Evolutionary conservation across 2,888 invertebrate genomes (phyloP), one percentile per base, ranked within the genome.

Genomic region (Pegoplata infirma): DNA sequence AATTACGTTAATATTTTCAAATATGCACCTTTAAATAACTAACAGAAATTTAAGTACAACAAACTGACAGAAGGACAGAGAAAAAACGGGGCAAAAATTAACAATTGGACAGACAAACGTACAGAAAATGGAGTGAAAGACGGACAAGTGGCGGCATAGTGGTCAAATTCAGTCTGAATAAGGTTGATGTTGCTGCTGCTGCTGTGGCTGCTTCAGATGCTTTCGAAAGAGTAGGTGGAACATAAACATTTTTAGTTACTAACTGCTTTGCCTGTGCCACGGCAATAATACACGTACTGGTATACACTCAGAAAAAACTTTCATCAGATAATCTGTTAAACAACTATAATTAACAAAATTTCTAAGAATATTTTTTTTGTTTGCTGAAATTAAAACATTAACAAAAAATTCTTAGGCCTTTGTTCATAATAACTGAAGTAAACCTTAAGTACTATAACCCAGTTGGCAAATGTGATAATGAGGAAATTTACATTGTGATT

Each of bases 231-330:
- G 86, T 87, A 87, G 88, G 88, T 88, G 88, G 88, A 88, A 85
- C 88, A 86, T 88, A 85, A 88, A 88, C 63, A 79, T 79, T 72
- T 87, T 87, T 87, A 88, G 85, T 88, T 86, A 88, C 89, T 88
- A 86, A 88, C 88, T 88, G 86, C 86, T 83, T 85, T 85, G 59
- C 66, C 67, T 74, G 66, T 74, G 66, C 21, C 49, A 21, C n/a
- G n/a, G n/a, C n/a, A n/a, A n/a, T n/a, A n/a, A n/a, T n/a, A n/a
- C n/a, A n/a, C n/a, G n/a, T n/a, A n/a, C n/a, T n/a, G n/a, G n/a
- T n/a, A n/a, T n/a, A n/a, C n/a, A n/a, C n/a, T n/a, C n/a, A n/a
- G n/a, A n/a, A n/a, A n/a, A n/a, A n/a, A n/a, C n/a, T n/a, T n/a
- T n/a, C n/a, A n/a, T n/a, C n/a, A n/a, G n/a, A n/a, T n/a, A n/a